A percentile compares a stretch with the other conserved stretches of the same genome.
phyloP scores from a whole-genome alignment of 2,888 invertebrate genomes.

The Microctonus hyperodae region DNA sequence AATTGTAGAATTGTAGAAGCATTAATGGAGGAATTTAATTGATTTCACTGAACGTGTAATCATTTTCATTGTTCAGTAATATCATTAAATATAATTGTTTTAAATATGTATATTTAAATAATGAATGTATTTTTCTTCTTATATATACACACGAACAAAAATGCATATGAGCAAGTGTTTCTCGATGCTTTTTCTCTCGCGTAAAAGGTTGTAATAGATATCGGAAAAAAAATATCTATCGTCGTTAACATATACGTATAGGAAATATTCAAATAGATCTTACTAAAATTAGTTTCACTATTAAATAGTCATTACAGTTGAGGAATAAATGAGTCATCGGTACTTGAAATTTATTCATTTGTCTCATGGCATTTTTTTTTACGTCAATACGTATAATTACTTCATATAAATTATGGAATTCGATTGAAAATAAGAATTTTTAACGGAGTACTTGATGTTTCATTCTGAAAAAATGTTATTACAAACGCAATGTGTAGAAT shows the following conservation, averaged over 20 bases:
- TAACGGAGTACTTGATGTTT: too few species aligned
- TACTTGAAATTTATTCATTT: too few species aligned
- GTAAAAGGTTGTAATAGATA: neutral
- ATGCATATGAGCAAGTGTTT: neutral
- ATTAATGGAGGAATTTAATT: constrained; percentile 46
- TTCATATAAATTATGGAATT: too few species aligned
- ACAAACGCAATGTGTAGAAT: too few species aligned
- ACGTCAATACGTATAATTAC: too few species aligned
- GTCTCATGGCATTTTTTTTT: too few species aligned
- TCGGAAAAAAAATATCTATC: neutral
- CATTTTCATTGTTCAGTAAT: neutral
- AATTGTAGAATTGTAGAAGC: constrained; percentile 43
- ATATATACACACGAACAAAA: neutral
- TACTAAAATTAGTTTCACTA: too few species aligned
- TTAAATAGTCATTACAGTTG: too few species aligned
- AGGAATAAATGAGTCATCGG: too few species aligned
- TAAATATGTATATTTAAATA: neutral
- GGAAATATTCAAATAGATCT: neutral
- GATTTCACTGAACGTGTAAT: constrained; percentile 40
- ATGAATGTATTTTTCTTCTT: neutral
- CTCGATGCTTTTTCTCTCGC: too few species aligned
- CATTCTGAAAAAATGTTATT: too few species aligned
- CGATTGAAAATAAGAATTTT: too few species aligned
- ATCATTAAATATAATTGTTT: neutral
- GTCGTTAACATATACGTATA: neutral